phyloP scores from a whole-genome alignment of 2,888 invertebrate genomes.

The Scaeva pyrastri region DNA sequence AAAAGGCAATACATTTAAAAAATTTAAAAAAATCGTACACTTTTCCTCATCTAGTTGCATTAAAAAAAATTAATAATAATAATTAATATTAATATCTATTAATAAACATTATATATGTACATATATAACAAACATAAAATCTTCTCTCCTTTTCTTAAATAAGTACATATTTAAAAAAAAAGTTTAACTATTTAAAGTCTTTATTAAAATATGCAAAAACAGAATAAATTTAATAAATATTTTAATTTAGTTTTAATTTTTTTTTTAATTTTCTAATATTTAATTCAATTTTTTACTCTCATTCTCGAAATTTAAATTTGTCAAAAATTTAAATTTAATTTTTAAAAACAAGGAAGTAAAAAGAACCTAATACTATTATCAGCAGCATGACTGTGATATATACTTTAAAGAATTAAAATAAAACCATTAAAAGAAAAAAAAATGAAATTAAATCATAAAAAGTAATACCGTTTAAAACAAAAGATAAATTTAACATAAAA shows the following conservation, averaged over 20 bases:
- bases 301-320: slow-evolving; percentile 19
- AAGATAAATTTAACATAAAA: slow-evolving; percentile 47
- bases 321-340: slow-evolving; percentile 43
- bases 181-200: slow-evolving; percentile 37
- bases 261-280: slow-evolving; percentile 26
- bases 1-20: slow-evolving; percentile 77
- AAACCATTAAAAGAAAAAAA: slow-evolving; percentile 28
- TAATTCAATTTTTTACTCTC: slow-evolving; percentile 30
- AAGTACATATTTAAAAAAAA: slow-evolving; percentile 50
- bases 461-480: slow-evolving; percentile 64
- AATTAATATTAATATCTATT: slow-evolving; percentile 65
- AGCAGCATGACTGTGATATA: slow-evolving; percentile 79
- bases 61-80: slow-evolving; percentile 50
- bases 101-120: slow-evolving; percentile 50
- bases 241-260: slow-evolving; percentile 22
- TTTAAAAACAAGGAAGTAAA: slow-evolving; percentile 47
- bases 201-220: slow-evolving; percentile 45
- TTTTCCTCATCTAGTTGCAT: slow-evolving; percentile 75
- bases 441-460: slow-evolving; percentile 31
- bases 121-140: slow-evolving; percentile 51
- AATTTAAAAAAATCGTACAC: slow-evolving; percentile 64
- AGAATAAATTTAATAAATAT: slow-evolving; percentile 38
- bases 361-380: slow-evolving; percentile 77
- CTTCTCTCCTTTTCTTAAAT: slow-evolving; percentile 66
- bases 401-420: slow-evolving; percentile 72